These are phyloP conservation scores for Clarias pachynema DNA, from an alignment of 2,797 vertebrate genomes.

Conservation along the genomic window DNA sequence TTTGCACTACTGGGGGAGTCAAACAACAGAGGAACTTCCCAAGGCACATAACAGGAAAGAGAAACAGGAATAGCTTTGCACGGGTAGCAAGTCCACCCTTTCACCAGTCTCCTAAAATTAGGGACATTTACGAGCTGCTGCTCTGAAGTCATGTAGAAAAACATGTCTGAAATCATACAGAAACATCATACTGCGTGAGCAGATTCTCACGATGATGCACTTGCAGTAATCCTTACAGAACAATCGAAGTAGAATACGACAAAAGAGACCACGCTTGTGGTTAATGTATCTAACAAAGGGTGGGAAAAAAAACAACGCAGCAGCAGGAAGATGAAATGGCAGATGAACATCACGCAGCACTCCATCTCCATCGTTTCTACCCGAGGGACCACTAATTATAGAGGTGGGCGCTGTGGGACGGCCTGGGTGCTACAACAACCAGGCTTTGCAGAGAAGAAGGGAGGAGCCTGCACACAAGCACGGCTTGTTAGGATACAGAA, in stretches of 20 bases:
- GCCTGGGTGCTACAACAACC: conserved; percentile 43
- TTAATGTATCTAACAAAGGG: not conserved
- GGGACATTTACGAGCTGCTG: not conserved
- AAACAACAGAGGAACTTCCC: conserved; percentile 41
- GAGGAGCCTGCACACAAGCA: not conserved
- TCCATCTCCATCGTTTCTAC: conserved; percentile 24
- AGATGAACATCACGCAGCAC: conserved; percentile 35
- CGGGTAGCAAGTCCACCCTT: conserved; percentile 18
- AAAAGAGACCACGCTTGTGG: not conserved
- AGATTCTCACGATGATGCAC: not conserved
- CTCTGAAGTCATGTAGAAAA: not conserved
- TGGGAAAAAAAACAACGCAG: not conserved
- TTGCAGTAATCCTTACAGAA: not conserved
- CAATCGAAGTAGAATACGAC: not conserved
- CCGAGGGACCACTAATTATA: conserved; percentile 54
- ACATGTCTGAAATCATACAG: not conserved
- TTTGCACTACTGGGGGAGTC: not conserved
- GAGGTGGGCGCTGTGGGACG: conserved; percentile 16
- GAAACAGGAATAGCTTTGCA: conserved; percentile 35
- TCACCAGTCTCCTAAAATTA: conserved; percentile 41
- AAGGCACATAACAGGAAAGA: conserved; percentile 31
- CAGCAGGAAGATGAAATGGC: conserved; percentile 31
- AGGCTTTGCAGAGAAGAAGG: not conserved
- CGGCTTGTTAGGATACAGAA: not conserved
- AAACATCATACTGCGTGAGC: not conserved